Evolutionary conservation across 2,888 invertebrate species (phyloP).

Genomic region (Eucera pruinosa): DNA sequence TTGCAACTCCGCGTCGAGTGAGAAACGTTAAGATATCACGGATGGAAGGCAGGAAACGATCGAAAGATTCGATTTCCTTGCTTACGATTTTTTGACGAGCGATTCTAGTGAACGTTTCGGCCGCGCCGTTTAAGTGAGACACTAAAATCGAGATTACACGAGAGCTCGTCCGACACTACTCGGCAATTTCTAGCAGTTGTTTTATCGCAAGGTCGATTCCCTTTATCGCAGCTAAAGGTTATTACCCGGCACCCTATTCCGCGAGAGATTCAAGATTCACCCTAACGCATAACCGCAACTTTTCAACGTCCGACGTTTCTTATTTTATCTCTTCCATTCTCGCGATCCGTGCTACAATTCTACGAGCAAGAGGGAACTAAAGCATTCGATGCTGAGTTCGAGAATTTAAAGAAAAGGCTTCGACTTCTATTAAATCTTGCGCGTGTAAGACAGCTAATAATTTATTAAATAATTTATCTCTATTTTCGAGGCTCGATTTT

Average conservation of each 20-base stretch:
- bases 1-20: too few relatives aligned
- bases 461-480: too few relatives aligned
- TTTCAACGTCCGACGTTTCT: constrained; percentile 16
- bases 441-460: too few relatives aligned
- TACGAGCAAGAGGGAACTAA: too few relatives aligned
- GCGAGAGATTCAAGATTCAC: constrained; percentile 41
- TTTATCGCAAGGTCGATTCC: constrained; percentile 65
- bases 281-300: constrained; percentile 32
- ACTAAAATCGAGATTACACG: constrained; percentile 71
- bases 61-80: not conserved
- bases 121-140: constrained; percentile 64
- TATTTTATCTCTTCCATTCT: constrained; percentile 24
- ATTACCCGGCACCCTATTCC: constrained; percentile 51
- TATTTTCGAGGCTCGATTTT: too few relatives aligned
- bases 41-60: too few relatives aligned
- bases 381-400: too few relatives aligned
- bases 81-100: constrained; percentile 1
- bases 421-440: too few relatives aligned
- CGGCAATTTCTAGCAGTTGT: constrained; percentile 41
- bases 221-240: constrained; percentile 73
- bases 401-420: too few relatives aligned
- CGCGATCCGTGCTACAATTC: not conserved
- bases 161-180: constrained; percentile 23
- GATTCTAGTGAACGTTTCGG: constrained; percentile 8
- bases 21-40: not conserved